These are phyloP conservation scores for Trichogramma evanescens DNA, from an alignment of 2,888 invertebrate species.

Conservation along the genomic window DNA sequence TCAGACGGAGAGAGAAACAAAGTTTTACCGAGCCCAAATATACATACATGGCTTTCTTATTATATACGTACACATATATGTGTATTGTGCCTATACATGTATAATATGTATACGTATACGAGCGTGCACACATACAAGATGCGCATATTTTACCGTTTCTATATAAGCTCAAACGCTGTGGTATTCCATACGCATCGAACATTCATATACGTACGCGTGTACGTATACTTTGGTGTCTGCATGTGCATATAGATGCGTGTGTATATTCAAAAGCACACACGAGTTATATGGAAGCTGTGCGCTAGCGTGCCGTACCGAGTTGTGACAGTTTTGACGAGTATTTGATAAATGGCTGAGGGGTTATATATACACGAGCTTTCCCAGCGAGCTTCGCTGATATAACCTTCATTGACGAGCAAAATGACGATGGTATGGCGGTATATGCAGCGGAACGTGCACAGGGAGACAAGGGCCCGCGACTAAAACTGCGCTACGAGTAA, in stretches of 20 bases:
- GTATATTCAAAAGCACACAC: conserved; percentile 14
- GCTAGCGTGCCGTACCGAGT: conserved; percentile 8
- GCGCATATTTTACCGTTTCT: too few species aligned
- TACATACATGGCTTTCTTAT: too few species aligned
- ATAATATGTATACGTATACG: too few species aligned
- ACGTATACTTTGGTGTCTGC: background rate
- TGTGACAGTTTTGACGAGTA: conserved; percentile 17
- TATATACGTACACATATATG: too few species aligned
- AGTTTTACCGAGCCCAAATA: too few species aligned
- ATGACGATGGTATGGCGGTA: conserved; percentile 5
- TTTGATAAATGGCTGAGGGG: conserved; percentile 18
- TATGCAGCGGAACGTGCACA: conserved; percentile 1
- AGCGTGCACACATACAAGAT: too few species aligned
- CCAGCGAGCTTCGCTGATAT: conserved; percentile 10
- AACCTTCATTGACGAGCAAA: conserved; percentile 16
- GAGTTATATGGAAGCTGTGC: background rate
- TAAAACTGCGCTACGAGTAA: background rate
- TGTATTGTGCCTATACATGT: too few species aligned
- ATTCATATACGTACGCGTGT: background rate
- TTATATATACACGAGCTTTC: background rate
- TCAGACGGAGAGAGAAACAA: too few species aligned
- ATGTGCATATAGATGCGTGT: background rate
- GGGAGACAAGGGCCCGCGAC: background rate
- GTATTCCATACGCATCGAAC: too few species aligned
- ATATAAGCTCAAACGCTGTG: too few species aligned